Evolutionary conservation across 1,140 invertebrate genomes (phyloP), one percentile per base, ranked within the genome.

Genomic region (Neodiprion lecontei): DNA sequence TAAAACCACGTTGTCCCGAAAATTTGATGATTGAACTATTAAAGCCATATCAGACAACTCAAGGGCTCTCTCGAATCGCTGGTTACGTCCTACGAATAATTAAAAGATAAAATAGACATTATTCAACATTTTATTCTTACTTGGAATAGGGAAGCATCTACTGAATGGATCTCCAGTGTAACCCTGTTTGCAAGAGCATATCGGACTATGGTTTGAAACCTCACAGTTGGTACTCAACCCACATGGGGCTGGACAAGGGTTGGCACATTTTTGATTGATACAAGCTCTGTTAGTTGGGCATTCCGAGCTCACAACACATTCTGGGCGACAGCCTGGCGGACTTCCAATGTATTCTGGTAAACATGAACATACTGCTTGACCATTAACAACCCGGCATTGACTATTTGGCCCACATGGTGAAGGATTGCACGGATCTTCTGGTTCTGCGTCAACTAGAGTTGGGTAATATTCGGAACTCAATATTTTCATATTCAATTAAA

Each of bases 91-190:
- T 40, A 40, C 28, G 28, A 40, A 40, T 40, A 40, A 40, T 72
- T 72, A 47, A 74, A 71, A 50, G 17, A 9, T 70, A 47, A 74
- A 50, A 71, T n/a, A 65, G 70, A 50, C 40, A 69, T 48, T 53
- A 68, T 47, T 21, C 66, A 65, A 68, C 28, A 67, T 74, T 73
- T 72, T 17, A 74, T 65, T 77, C 82, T 83, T 78, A 88, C 87
- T 48, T 72, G 67, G 68, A 74, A 82, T 28, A 69, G 89, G 90
- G 71, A 88, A 86, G 79, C 91, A 94, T 85, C 90, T 89, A 65
- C 89, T 86, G 78, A 95, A 94, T n/a, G 95, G 94, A 90, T 96
- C 93, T 71, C 95, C 94, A 67, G 91, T 93, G 78, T 91, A 92
- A 65, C 91, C 92, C 69, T 88, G 79, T 49, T 89, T 87, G 84